These are phyloP conservation scores for Ephestia elutella DNA, from an alignment of 1,140 invertebrate genomes.

Conservation along the genomic window DNA sequence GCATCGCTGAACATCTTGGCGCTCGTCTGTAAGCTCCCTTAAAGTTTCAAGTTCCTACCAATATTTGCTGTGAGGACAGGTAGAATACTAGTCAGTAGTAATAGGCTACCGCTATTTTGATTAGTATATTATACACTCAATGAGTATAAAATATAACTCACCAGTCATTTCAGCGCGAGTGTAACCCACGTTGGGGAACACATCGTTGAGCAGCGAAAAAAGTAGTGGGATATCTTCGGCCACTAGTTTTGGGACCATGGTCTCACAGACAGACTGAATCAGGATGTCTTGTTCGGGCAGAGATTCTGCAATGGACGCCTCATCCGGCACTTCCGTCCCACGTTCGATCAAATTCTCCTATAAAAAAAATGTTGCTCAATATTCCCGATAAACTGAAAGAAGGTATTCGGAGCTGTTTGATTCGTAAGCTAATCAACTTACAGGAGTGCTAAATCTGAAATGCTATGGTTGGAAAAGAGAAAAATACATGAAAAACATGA, in stretches of 20 bases:
- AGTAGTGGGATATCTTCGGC: conserved; percentile 98
- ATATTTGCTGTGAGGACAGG: too few species aligned
- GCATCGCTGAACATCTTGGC: too few species aligned
- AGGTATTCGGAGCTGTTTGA: conserved; percentile 1
- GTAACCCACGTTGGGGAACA: conserved; percentile 98
- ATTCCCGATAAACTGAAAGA: not conserved
- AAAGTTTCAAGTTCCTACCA: too few species aligned
- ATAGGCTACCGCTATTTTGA: too few species aligned
- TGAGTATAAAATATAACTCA: conserved; percentile 46
- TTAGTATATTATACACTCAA: not conserved
- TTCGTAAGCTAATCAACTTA: conserved; percentile 1
- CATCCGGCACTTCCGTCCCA: conserved; percentile 86
- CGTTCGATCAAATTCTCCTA: conserved; percentile 84
- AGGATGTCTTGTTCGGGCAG: conserved; percentile 98
- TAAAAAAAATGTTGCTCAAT: conserved; percentile 13
- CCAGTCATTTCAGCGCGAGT: conserved; percentile 96
- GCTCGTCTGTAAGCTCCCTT: too few species aligned
- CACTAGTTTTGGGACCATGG: conserved; percentile 99
- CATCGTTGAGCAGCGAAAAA: conserved; percentile 97
- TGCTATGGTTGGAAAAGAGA: not conserved
- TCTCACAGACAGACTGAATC: conserved; percentile 99
- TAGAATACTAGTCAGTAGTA: too few species aligned
- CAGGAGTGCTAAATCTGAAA: not conserved
- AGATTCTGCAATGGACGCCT: conserved; percentile 95
- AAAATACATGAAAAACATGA: conserved; percentile 1